Base-by-base conservation (phyloP, 2,888 invertebrate genomes). In the Aphrophora alni region DNA sequence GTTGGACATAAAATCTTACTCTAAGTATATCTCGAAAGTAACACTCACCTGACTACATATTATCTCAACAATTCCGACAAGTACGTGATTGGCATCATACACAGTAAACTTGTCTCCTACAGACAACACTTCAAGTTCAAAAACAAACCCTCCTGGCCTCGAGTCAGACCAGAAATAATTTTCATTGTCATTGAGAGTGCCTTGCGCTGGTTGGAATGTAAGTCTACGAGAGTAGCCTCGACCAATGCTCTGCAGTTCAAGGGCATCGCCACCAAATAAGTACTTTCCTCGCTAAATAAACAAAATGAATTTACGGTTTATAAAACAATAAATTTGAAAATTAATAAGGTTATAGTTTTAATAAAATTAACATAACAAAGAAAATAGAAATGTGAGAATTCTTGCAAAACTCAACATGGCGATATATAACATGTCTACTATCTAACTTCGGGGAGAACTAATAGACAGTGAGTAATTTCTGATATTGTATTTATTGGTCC, bases 121-220 rank as follows among this genome's bases (percentile, higher is more conserved):
- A 17, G 92, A 91, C 7, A 94, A 90, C 0, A 93, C 91, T 86
- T 93, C 92, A 82, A 93, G 88, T 87, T 93, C 93, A 87, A 95
- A 94, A 38, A 92, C 93, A 87, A 92, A 95, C 75, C 95, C 95
- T 87, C 92, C 92, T 0, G 92, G 92, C 83, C 91, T 89, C 44
- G 93, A 94, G 88, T 95, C 95, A 27, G 93, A 93, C 93, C 94
- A 95, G 89, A 95, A 95, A 88, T 93, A 94, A 87, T 93, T 93
- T 75, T 90, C 89, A 87, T 94, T 94, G 83, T 91, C 90, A 88
- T 93, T 93, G 70, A 93, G 89, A 59, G 90, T 90, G 33, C 86
- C 86, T 17, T 80, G 70, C 38, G 90, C 90, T 71, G 90, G 89
- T 86, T 93, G 91, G 88, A 95, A 95, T 0, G 94, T 94, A 82